Evolutionary conservation across 92 coral and sea anemone genomes (phyloP).

Genomic region (Virgularia gustaviana): DNA sequence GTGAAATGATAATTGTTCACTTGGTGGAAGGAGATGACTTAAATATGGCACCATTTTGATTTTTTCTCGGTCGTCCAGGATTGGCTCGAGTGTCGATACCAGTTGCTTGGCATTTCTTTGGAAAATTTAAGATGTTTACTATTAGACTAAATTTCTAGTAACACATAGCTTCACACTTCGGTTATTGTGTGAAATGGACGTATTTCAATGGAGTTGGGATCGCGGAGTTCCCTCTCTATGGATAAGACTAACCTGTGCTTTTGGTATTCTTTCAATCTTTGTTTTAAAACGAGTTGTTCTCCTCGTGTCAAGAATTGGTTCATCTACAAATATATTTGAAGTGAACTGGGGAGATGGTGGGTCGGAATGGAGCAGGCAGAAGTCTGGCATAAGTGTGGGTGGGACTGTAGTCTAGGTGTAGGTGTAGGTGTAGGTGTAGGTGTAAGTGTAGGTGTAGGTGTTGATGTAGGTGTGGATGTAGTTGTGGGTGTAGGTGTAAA

Average conservation of each 20-base stretch:
- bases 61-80: slow-evolving; percentile 82
- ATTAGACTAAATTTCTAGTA: no score
- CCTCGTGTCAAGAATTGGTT: slow-evolving; percentile 88
- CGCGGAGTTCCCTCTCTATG: background rate
- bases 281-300: slow-evolving; percentile 86
- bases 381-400: no score
- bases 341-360: no score
- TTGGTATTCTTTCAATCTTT: slow-evolving; percentile 75
- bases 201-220: background rate
- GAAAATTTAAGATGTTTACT: no score
- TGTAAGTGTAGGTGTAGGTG: no score
- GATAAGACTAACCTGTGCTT: slow-evolving; percentile 61
- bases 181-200: no score
- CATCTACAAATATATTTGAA: slow-evolving; percentile 53
- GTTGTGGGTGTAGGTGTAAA: no score
- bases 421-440: no score
- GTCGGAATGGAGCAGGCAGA: no score
- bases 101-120: slow-evolving; percentile 69
- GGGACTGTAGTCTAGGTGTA: no score
- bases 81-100: slow-evolving; percentile 78
- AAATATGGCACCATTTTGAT: slow-evolving; percentile 81
- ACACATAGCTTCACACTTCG: no score
- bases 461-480: no score
- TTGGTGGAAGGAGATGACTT: slow-evolving; percentile 80
- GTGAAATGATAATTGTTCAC: slow-evolving; percentile 83